These are phyloP conservation scores for Drosophila navojoa DNA, from an alignment of 1,140 invertebrate genomes.

Conservation along the genomic window DNA sequence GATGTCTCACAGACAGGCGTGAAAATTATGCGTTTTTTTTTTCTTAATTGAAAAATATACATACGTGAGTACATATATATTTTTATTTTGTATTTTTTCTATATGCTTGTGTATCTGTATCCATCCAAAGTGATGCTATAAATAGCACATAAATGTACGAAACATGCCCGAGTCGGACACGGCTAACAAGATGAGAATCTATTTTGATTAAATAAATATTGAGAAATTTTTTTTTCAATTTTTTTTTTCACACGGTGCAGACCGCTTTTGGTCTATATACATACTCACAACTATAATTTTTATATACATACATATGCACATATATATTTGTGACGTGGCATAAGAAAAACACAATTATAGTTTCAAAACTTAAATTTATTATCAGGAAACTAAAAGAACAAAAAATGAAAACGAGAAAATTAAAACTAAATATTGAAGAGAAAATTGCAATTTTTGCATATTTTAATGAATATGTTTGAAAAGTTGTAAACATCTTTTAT, in stretches of 20 bases:
- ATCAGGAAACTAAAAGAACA: neutral
- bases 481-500: no score
- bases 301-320: neutral
- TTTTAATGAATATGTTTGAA: no score
- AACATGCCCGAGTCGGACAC: constrained; percentile 46
- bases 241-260: constrained; percentile 32
- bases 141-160: constrained; percentile 68
- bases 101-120: constrained; percentile 31
- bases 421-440: neutral
- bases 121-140: constrained; percentile 65
- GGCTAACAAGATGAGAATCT: constrained; percentile 73
- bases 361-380: neutral
- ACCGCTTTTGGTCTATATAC: neutral
- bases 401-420: neutral
- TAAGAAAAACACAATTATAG: constrained; percentile 28
- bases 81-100: constrained; percentile 39
- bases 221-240: constrained; percentile 62
- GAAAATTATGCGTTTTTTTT: constrained; percentile 69
- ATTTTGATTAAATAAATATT: constrained; percentile 75
- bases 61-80: constrained; percentile 8
- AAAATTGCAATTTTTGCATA: neutral
- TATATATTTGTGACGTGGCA: constrained; percentile 13
- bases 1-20: constrained; percentile 33
- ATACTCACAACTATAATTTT: no score
- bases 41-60: constrained; percentile 19